phyloP scores from a whole-genome alignment of 2,888 invertebrate genomes.

The Rambutsinella grinnellia region DNA sequence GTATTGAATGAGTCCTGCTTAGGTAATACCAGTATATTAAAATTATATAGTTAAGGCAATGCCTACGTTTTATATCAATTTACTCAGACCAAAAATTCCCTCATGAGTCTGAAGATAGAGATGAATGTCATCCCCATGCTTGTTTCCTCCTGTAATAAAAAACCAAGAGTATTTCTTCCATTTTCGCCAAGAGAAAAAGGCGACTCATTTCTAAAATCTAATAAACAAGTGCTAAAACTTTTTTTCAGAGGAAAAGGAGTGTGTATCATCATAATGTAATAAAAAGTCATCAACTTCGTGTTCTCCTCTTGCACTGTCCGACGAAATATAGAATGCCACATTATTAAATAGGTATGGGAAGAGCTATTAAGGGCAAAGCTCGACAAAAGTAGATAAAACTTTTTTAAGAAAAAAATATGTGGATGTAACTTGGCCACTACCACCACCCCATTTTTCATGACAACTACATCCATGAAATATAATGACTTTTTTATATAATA shows the following conservation, averaged over 20 bases:
- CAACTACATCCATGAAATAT: not conserved
- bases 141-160: slow-evolving; percentile 42
- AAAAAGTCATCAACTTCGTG: slow-evolving; percentile 48
- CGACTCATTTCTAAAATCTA: slow-evolving; percentile 46
- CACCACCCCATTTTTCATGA: not conserved
- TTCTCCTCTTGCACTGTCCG: slow-evolving; percentile 6
- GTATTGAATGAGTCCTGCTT: too few relatives aligned
- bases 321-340: slow-evolving; percentile 17
- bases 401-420: slow-evolving; percentile 1
- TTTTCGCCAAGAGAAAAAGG: slow-evolving; percentile 6
- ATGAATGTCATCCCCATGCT: slow-evolving; percentile 38
- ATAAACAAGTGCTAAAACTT: slow-evolving; percentile 51
- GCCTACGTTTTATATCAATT: too few relatives aligned
- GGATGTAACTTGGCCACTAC: not conserved
- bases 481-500: not conserved
- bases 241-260: slow-evolving; percentile 22
- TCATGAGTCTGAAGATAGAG: too few relatives aligned
- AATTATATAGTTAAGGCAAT: too few relatives aligned
- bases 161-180: slow-evolving; percentile 26
- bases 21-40: too few relatives aligned
- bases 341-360: not conserved
- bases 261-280: slow-evolving; percentile 36
- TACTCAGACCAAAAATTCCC: too few relatives aligned
- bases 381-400: not conserved
- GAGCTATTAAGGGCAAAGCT: not conserved